Evolutionary conservation across 2,888 invertebrate genomes (phyloP), one percentile per base, ranked within the genome.

Genomic region (Notodonta ziczac): DNA sequence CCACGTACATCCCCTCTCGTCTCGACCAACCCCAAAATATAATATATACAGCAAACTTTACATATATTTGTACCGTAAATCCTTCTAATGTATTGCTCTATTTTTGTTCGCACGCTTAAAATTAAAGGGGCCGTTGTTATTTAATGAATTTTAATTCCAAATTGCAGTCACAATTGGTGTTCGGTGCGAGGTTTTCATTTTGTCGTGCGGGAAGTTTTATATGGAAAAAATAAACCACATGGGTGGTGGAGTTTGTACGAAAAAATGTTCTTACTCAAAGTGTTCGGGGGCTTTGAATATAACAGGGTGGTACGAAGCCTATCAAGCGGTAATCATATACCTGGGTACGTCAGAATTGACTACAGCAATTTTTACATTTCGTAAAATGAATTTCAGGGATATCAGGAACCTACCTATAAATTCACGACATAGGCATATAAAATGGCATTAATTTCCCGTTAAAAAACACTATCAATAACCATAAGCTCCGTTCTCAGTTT

Each of bases 1-100:
- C 88, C 93, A 93, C 93, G 93, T 89, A 85, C 84, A 86, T 84
- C 86, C 87, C 88, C 85, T 70, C 87, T 86, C 90, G 85, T 88
- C 90, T 88, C 84, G 86, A 80, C 89, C 90, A 84, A 89, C 91
- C 93, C 93, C 91, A 88, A 85, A 89, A 91, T 90, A 93, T 93
- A 93, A 93, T 93, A 93, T 91, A 93, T 93, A 89, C 89, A 83
- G 88, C 88, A 92, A 93, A 93, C 93, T 93, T 93, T 91, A 93
- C 93, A 93, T 93, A 93, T 93, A 93, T 93, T 93, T 93, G 93
- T 93, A 89, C 90, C 90, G 90, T 93, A 93, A 93, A 93, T 93
- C 93, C 92, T 89, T 77, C 79, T 91, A 92, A 93, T 92, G 87
- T 92, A 93, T 93, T 78, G 91, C 93, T 92, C 89, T 93, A 93